phyloP scores from a whole-genome alignment of 2,113 vertebrate genomes.

The Chrysemys picta region DNA sequence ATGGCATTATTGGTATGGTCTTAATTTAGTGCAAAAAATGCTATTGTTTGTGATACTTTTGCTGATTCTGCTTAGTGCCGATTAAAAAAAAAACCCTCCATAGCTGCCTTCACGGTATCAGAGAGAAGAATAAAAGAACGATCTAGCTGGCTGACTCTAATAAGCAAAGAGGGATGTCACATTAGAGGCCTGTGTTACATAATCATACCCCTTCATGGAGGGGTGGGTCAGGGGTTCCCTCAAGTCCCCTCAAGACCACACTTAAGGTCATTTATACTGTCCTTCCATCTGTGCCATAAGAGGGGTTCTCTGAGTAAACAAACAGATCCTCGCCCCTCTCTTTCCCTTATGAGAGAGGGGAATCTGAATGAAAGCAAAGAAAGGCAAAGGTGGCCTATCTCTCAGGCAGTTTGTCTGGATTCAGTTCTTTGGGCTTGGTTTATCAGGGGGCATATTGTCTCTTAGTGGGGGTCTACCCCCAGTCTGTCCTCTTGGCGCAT shows the following conservation, averaged over 20 bases:
- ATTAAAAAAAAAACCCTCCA: neutral
- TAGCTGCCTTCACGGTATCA: neutral
- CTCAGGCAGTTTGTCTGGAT: neutral
- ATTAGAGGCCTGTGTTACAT: neutral
- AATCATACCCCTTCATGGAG: neutral
- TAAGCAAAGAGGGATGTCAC: neutral
- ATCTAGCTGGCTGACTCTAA: accelerated
- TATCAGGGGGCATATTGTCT: neutral
- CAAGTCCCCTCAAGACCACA: neutral
- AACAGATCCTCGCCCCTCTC: neutral
- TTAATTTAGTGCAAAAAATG: neutral
- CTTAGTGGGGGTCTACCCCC: too few relatives aligned
- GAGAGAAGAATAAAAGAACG: neutral
- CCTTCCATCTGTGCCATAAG: neutral
- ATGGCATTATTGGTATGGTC: neutral
- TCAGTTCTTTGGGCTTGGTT: neutral
- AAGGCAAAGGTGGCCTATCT: neutral
- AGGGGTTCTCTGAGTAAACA: neutral
- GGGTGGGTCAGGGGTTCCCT: neutral
- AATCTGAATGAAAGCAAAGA: neutral
- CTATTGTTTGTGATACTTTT: neutral
- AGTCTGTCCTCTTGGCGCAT: neutral
- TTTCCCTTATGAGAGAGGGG: neutral
- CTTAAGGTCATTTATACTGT: neutral
- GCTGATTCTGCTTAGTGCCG: neutral